A percentile compares a stretch with the other conserved stretches of the same genome.
Conservation (phyloP, 1,140 invertebrate species). For the Drosophila seguyi region DNA sequence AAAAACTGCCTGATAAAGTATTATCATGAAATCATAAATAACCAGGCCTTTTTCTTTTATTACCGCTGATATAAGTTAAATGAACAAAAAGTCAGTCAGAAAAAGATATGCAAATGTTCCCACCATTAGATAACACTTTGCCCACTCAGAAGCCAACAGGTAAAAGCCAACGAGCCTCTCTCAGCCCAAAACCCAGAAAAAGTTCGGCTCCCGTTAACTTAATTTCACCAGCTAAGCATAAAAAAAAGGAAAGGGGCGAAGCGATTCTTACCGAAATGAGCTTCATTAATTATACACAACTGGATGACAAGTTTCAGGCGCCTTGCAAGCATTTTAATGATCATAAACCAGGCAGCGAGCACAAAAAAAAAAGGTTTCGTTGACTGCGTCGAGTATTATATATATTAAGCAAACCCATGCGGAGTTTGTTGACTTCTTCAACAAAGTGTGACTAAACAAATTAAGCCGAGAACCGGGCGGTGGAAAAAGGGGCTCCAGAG, state of each 20-base stretch:
- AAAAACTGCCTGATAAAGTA: neutral
- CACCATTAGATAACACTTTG: slow-evolving; percentile 4
- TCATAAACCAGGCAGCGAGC: slow-evolving; percentile 46
- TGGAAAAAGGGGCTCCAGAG: slow-evolving; percentile 1
- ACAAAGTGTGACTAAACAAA: slow-evolving; percentile 83
- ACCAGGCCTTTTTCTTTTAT: neutral
- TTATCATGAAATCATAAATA: slow-evolving; percentile 5
- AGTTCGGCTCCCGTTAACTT: slow-evolving; percentile 16
- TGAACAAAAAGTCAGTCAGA: no score
- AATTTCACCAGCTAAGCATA: slow-evolving; percentile 19
- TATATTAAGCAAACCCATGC: slow-evolving; percentile 69
- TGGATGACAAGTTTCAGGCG: slow-evolving; percentile 66
- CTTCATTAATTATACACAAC: slow-evolving; percentile 72
- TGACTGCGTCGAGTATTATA: slow-evolving; percentile 55
- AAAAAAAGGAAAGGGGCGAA: slow-evolving; percentile 24
- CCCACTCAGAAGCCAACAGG: slow-evolving; percentile 14
- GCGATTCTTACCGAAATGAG: slow-evolving; percentile 44
- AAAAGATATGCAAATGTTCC: slow-evolving; percentile 2
- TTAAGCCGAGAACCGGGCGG: slow-evolving; percentile 66
- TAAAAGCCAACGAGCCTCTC: neutral
- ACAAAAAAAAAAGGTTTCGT: slow-evolving; percentile 28
- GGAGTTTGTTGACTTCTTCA: slow-evolving; percentile 81
- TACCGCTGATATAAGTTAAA: neutral
- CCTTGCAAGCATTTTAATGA: slow-evolving; percentile 68
- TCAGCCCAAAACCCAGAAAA: neutral